Conservation (phyloP, 2,888 invertebrate species). For the Conchocele bisecta region DNA sequence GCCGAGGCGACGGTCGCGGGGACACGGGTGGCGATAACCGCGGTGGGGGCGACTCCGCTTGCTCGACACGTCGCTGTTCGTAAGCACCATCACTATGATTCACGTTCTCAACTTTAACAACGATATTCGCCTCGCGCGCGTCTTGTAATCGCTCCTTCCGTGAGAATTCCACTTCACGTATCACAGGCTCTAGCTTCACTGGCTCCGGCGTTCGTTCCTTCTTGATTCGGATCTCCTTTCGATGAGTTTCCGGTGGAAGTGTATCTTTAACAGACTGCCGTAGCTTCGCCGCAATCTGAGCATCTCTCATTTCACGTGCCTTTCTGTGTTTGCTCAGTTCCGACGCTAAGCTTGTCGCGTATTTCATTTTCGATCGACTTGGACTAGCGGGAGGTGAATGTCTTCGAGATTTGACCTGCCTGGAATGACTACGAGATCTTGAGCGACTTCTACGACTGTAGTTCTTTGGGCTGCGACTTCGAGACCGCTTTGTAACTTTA, state of each 20-base stretch:
- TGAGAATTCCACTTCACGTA: constrained; percentile 52
- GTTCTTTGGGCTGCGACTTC: constrained; percentile 61
- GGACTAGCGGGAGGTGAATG: constrained; percentile 61
- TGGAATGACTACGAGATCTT: constrained; percentile 63
- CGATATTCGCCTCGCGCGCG: constrained; percentile 65
- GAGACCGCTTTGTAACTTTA: constrained; percentile 52
- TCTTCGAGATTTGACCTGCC: constrained; percentile 50
- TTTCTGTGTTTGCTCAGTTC: constrained; percentile 80
- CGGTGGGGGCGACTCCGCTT: constrained; percentile 29
- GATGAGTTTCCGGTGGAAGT: constrained; percentile 16
- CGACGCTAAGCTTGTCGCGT: constrained; percentile 78
- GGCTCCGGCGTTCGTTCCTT: constrained; percentile 46
- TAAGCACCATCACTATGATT: constrained; percentile 29
- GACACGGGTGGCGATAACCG: no score
- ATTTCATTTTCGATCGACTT: constrained; percentile 69
- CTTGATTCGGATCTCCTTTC: constrained; percentile 49
- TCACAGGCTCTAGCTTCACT: constrained; percentile 25
- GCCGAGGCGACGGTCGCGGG: no score
- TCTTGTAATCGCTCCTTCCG: constrained; percentile 57
- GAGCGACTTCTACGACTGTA: constrained; percentile 61
- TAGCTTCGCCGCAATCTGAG: constrained; percentile 61
- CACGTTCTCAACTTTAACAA: constrained; percentile 71
- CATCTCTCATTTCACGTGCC: constrained; percentile 84
- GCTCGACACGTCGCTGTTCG: constrained; percentile 24
- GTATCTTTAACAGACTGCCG: constrained; percentile 47